Evolutionary conservation across 2,888 invertebrate species (phyloP).

Genomic region (Torymus tubicola): DNA sequence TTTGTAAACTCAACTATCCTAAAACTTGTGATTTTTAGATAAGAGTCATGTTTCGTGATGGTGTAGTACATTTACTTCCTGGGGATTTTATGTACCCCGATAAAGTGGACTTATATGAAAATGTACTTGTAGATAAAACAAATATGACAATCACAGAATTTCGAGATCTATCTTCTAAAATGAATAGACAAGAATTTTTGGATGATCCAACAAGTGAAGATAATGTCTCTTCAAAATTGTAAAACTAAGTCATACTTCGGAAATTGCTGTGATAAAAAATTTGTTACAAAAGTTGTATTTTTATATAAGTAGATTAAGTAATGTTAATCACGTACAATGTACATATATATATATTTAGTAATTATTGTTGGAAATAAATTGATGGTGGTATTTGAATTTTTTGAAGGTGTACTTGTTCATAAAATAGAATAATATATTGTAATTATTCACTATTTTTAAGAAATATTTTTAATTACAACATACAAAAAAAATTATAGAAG

Average conservation of each 20-base stretch:
- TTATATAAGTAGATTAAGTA: too few species aligned
- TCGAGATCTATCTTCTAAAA: conserved; percentile 61
- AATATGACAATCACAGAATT: conserved; percentile 65
- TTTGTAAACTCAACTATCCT: neutral
- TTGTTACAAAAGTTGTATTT: too few species aligned
- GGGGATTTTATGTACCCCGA: conserved; percentile 76
- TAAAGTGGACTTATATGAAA: conserved; percentile 58
- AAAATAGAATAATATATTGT: too few species aligned
- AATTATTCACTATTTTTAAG: too few species aligned
- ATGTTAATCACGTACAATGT: too few species aligned
- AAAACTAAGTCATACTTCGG: neutral
- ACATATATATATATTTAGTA: too few species aligned
- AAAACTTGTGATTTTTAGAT: conserved; percentile 75
- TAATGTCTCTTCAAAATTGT: conserved; percentile 22
- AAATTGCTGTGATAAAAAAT: too few species aligned
- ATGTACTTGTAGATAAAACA: conserved; percentile 62
- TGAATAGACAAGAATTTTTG: conserved; percentile 64
- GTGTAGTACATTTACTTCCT: conserved; percentile 79
- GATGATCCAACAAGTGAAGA: conserved; percentile 44
- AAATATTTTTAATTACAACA: too few species aligned
- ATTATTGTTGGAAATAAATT: too few species aligned
- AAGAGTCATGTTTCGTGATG: conserved; percentile 79
- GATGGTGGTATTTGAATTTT: too few species aligned
- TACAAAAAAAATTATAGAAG: too few species aligned
- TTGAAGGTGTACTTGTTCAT: too few species aligned